A percentile compares a stretch with the other conserved stretches of the same genome.
These are phyloP conservation scores for Drosophila kambysellisi DNA, from an alignment of 2,888 invertebrate genomes.

Conservation along the genomic window DNA sequence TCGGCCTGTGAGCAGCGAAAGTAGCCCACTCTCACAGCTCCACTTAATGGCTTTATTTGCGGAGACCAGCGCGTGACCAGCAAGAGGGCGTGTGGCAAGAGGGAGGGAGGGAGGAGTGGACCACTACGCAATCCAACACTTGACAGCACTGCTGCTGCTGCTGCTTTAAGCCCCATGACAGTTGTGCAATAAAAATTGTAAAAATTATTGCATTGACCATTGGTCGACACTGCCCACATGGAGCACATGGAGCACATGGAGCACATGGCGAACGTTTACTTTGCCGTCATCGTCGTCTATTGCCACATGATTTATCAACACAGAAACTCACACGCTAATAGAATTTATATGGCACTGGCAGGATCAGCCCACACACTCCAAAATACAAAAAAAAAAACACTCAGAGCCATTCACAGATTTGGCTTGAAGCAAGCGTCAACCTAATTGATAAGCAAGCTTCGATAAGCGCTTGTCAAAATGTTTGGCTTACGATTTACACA, in stretches of 20 bases:
- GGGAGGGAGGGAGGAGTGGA: background rate
- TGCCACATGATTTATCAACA: conserved; percentile 71
- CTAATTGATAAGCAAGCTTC: conserved; percentile 67
- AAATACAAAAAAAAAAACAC: background rate
- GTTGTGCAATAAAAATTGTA: conserved; percentile 70
- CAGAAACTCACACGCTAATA: conserved; percentile 67
- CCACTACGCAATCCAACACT: conserved; percentile 45
- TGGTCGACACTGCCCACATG: conserved; percentile 51
- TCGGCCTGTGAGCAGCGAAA: conserved; percentile 71
- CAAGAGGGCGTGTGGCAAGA: too few relatives aligned
- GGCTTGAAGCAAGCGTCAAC: conserved; percentile 34
- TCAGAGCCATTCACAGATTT: conserved; percentile 30
- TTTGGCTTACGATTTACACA: conserved; percentile 76
- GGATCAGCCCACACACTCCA: conserved; percentile 47
- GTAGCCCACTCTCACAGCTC: conserved; percentile 69
- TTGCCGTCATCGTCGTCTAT: conserved; percentile 25
- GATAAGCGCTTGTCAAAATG: conserved; percentile 75
- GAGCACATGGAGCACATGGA: conserved; percentile 8
- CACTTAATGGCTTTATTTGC: conserved; percentile 77
- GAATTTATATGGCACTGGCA: conserved; percentile 59
- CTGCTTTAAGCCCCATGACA: conserved; percentile 39
- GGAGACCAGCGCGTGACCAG: conserved; percentile 14
- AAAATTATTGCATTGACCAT: conserved; percentile 63
- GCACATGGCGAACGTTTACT: conserved; percentile 7
- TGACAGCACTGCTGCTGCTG: conserved; percentile 37